A percentile compares a stretch with the other conserved stretches of the same genome.
Evolutionary conservation across 1,140 invertebrate species (phyloP).

Genomic region (Pemphigus obesinymphae): DNA sequence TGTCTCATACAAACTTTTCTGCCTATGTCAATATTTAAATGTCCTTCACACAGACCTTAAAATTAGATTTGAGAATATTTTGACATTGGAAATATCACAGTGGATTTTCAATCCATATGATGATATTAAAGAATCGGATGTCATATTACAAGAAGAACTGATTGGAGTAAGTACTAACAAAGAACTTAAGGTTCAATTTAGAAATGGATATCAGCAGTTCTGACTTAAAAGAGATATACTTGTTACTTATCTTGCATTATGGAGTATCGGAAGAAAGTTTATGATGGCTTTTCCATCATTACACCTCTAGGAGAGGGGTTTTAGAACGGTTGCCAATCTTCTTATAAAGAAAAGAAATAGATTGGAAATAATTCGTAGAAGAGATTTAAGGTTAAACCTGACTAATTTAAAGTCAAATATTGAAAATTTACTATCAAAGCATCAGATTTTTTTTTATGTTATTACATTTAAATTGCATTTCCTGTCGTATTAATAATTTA

Average conservation of each 20-base stretch:
- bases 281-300: too few relatives aligned
- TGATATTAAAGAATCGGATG: too few relatives aligned
- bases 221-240: neutral
- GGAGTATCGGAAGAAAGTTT: too few relatives aligned
- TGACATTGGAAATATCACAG: too few relatives aligned
- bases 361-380: neutral
- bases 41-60: conserved; percentile 45
- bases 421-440: too few relatives aligned
- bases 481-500: too few relatives aligned
- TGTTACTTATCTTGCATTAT: too few relatives aligned
- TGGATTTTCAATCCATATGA: conserved; percentile 47
- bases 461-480: too few relatives aligned
- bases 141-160: too few relatives aligned
- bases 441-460: too few relatives aligned
- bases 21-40: conserved; percentile 47
- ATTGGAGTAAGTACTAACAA: too few relatives aligned
- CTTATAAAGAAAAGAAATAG: neutral
- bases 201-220: neutral
- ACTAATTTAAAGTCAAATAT: neutral
- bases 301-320: neutral
- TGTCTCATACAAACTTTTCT: neutral
- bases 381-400: neutral
- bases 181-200: too few relatives aligned
- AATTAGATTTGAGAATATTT: conserved; percentile 48
- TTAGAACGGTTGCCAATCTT: neutral